Evolutionary conservation across 2,888 invertebrate species (phyloP).

Genomic region (Philonicus albiceps): DNA sequence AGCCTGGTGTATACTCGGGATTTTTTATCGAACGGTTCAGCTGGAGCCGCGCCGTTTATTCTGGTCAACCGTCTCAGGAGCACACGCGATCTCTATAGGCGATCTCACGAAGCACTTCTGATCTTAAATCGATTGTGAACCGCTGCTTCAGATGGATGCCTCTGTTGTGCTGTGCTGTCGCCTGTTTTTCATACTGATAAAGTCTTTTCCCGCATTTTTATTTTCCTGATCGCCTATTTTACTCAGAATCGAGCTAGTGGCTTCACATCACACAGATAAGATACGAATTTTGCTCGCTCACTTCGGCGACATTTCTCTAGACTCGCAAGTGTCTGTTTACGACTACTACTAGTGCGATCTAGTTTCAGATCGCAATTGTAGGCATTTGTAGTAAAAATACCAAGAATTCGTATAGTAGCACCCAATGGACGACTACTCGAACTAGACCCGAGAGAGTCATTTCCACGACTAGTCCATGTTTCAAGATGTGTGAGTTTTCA

Average conservation of each 20-base stretch:
- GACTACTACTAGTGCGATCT: slow-evolving; percentile 8
- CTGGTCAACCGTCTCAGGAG: neutral
- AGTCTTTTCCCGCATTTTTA: slow-evolving; percentile 13
- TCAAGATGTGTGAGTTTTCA: neutral
- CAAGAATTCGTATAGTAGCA: neutral
- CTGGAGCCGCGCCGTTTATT: neutral
- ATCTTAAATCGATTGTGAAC: slow-evolving; percentile 6
- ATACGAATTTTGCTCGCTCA: slow-evolving; percentile 1
- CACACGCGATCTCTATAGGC: slow-evolving; percentile 18
- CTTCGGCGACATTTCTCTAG: neutral
- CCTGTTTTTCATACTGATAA: slow-evolving; percentile 21
- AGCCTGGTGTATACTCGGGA: neutral
- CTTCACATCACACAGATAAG: slow-evolving; percentile 19
- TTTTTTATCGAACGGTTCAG: neutral
- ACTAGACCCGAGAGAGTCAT: neutral
- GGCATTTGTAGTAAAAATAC: neutral
- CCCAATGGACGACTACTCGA: neutral
- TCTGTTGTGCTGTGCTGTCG: neutral
- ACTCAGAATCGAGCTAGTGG: neutral
- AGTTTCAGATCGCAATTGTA: neutral
- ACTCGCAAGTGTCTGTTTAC: neutral
- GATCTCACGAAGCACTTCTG: slow-evolving; percentile 29
- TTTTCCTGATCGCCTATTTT: slow-evolving; percentile 12
- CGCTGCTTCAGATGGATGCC: neutral
- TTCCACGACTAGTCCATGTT: neutral